Base-by-base conservation (phyloP, 1,140 invertebrate species). In the Aphaenogaster ashmeadi region DNA sequence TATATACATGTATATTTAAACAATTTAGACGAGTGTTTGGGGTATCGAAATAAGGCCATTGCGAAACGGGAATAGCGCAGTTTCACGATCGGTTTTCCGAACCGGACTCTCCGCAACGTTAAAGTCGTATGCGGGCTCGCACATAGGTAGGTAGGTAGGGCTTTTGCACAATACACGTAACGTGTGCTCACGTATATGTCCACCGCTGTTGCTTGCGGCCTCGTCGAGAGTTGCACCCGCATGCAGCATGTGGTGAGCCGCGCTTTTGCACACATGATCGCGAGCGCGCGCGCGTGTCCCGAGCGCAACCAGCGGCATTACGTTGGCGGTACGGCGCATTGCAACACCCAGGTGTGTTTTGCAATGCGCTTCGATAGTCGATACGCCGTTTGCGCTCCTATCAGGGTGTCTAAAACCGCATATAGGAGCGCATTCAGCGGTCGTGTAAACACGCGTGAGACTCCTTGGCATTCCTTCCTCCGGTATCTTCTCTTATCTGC, bases 291-390 rank as follows among this genome's bases (percentile, higher is more conserved):
- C 54, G 71, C 75, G 64, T 83, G 67, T 86, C 21, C 52, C 80
- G 54, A 77, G 74, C 44, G 74, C 60, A 77, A 36, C 38, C 83
- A 66, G 60, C 88, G 78, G 79, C 79, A 84, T 86, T 88, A 74
- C 87, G 83, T 66, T 84, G 89, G 52, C 80, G 71, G 71, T 44
- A 54, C 81, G 66, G 64, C n/a, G 72, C 72, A 54, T 90, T 91
- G 90, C 90, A 87, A 90, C 90, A 89, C 54, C 85, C 89, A 91
- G 90, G 87, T 91, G 80, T 91, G 89, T 91, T 91, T 88, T 90
- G 87, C 81, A 91, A 91, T 67, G 52, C 64, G 83, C 21, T 74
- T 91, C 74, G 87, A 91, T 90, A 90, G 87, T 87, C 87, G 90
- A 91, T 91, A 91, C 78, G 83, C 62, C 87, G 77, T 74, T 80